phyloP scores from a whole-genome alignment of 1,140 invertebrate genomes.

The Drosophila ironensis region DNA sequence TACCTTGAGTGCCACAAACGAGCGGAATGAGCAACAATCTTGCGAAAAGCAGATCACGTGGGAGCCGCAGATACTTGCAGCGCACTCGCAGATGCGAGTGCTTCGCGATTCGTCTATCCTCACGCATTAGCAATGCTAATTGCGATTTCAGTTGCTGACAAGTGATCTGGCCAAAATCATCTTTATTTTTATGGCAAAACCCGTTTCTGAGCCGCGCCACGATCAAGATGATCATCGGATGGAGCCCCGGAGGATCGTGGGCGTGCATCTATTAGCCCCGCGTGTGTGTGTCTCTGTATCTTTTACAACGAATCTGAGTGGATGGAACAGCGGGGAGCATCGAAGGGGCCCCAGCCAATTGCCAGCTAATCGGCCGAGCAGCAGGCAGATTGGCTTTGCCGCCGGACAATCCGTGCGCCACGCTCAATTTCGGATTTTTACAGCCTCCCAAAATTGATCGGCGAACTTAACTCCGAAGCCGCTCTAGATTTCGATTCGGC shows the following conservation, averaged over 20 bases:
- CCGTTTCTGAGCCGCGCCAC: conserved; percentile 36
- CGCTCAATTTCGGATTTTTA: conserved; percentile 7
- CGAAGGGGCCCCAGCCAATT: background rate
- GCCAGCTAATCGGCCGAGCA: conserved; percentile 39
- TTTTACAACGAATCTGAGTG: conserved; percentile 45
- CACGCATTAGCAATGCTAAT: conserved; percentile 70
- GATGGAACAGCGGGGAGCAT: background rate
- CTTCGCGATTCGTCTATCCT: conserved; percentile 44
- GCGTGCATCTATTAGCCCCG: conserved; percentile 70
- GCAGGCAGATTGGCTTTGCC: conserved; percentile 31
- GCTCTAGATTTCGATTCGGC: conserved; percentile 16
- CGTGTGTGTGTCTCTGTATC: conserved; percentile 34
- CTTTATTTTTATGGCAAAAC: conserved; percentile 72
- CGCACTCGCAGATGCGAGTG: conserved; percentile 29
- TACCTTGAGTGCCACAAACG: conserved; percentile 15
- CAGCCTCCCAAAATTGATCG: conserved; percentile 24
- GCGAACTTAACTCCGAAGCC: conserved; percentile 6
- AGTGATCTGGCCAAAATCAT: conserved; percentile 70
- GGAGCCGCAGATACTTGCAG: conserved; percentile 39
- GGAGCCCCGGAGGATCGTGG: conserved; percentile 46
- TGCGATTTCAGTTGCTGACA: conserved; percentile 55
- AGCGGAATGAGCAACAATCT: conserved; percentile 21
- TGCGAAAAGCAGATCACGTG: conserved; percentile 38
- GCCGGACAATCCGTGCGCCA: background rate
- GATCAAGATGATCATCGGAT: conserved; percentile 20